A percentile compares a stretch with the other conserved stretches of the same genome.
These are phyloP conservation scores for Athene noctua DNA, from an alignment of 2,113 vertebrate genomes.

Conservation along the genomic window DNA sequence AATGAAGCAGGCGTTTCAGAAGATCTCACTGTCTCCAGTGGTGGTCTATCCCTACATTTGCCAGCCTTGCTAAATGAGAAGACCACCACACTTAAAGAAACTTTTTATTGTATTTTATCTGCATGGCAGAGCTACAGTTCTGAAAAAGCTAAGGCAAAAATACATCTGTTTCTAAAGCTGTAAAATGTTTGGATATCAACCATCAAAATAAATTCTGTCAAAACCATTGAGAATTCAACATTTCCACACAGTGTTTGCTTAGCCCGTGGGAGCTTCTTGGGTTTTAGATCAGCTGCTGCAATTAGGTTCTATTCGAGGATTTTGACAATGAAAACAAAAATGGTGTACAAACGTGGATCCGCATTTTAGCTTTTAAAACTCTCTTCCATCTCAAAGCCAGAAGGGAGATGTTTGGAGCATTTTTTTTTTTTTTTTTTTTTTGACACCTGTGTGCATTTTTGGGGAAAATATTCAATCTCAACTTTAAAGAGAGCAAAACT, in stretches of 20 bases:
- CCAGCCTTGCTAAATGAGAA: not conserved
- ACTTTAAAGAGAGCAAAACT: not conserved
- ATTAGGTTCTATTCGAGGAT: not conserved
- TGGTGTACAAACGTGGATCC: accelerated
- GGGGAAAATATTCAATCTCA: not conserved
- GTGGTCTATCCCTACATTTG: not conserved
- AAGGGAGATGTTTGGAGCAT: not conserved
- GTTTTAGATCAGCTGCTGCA: not conserved
- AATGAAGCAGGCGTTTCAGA: not conserved
- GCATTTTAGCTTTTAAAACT: not conserved
- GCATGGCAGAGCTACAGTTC: not conserved
- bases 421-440: not conserved
- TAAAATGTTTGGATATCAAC: not conserved
- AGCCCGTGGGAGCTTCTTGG: not conserved
- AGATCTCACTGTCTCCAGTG: not conserved
- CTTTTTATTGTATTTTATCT: not conserved
- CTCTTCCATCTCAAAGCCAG: not conserved
- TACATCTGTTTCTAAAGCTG: not conserved
- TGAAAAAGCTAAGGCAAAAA: not conserved
- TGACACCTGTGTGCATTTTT: not conserved
- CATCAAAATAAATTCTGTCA: not conserved
- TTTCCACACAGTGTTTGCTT: not conserved
- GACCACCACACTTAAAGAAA: not conserved
- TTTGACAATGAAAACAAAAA: not conserved
- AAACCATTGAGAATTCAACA: not conserved